Evolutionary conservation across 2,797 vertebrate genomes (phyloP).

Genomic region (Chaunax sp.): DNA sequence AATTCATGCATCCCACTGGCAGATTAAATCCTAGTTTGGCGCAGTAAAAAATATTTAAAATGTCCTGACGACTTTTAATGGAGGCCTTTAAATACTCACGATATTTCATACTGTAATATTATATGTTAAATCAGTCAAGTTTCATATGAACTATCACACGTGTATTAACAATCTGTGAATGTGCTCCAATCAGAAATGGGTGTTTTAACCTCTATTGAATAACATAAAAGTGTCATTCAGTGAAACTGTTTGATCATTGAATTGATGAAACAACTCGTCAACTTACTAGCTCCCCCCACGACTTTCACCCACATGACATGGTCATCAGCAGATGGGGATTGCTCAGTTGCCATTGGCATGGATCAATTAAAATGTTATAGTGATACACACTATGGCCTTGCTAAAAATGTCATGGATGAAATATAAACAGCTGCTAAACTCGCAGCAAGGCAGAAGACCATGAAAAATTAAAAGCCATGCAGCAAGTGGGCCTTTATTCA

Average conservation of each 20-base stretch:
- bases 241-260: not conserved
- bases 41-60: slow-evolving; percentile 32
- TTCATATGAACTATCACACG: not conserved
- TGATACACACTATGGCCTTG: too few species aligned
- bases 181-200: not conserved
- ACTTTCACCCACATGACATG: too few species aligned
- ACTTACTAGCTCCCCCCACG: too few species aligned
- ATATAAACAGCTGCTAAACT: too few species aligned
- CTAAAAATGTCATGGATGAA: too few species aligned
- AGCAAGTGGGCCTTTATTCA: too few species aligned
- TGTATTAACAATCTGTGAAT: not conserved
- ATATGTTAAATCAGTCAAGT: slow-evolving; percentile 2
- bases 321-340: too few species aligned
- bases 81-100: not conserved
- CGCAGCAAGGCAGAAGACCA: too few species aligned
- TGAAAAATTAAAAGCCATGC: too few species aligned
- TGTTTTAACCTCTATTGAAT: not conserved
- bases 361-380: too few species aligned
- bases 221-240: not conserved
- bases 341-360: too few species aligned
- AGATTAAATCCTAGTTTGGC: slow-evolving; percentile 27
- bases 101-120: not conserved
- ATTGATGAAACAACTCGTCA: too few species aligned
- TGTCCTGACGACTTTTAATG: slow-evolving; percentile 22
- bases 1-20: slow-evolving; percentile 11